Percentiles rank a stretch among this genome's conserved stretches.
Evolutionary conservation across 2,888 invertebrate genomes (phyloP).

Genomic region (Loripinus fragilis): DNA sequence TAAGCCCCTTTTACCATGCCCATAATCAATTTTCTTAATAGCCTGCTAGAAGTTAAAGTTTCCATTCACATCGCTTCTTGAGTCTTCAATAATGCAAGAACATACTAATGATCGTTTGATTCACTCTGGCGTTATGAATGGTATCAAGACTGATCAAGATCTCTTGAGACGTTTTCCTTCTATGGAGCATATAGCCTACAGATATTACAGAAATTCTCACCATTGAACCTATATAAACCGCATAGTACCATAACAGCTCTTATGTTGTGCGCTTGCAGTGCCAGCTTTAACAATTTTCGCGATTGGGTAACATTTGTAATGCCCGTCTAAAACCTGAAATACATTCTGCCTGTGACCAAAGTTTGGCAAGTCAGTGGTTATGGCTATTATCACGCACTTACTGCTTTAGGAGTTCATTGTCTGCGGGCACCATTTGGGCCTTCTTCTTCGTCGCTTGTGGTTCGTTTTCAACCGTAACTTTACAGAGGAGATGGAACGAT

Average conservation of each 20-base stretch:
- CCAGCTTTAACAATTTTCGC: neutral
- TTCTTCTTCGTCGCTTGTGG: no score
- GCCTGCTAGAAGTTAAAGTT: slow-evolving; percentile 45
- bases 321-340: no score
- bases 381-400: no score
- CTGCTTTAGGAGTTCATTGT: no score
- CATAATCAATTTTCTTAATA: slow-evolving; percentile 75
- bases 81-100: slow-evolving; percentile 55
- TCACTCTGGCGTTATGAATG: slow-evolving; percentile 5
- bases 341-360: no score
- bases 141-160: slow-evolving; percentile 3
- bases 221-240: neutral
- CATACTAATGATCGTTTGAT: slow-evolving; percentile 53
- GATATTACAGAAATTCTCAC: neutral
- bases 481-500: no score
- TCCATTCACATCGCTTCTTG: slow-evolving; percentile 31
- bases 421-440: no score
- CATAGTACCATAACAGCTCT: no score
- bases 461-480: no score
- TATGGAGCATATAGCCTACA: slow-evolving; percentile 3
- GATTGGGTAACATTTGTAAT: no score
- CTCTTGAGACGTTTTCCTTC: neutral
- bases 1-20: no score
- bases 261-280: slow-evolving; percentile 1
- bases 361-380: no score